A percentile compares a stretch with the other conserved stretches of the same genome.
Evolutionary conservation across 2,113 vertebrate genomes (phyloP).

Genomic region (Ochotona curzoniae): DNA sequence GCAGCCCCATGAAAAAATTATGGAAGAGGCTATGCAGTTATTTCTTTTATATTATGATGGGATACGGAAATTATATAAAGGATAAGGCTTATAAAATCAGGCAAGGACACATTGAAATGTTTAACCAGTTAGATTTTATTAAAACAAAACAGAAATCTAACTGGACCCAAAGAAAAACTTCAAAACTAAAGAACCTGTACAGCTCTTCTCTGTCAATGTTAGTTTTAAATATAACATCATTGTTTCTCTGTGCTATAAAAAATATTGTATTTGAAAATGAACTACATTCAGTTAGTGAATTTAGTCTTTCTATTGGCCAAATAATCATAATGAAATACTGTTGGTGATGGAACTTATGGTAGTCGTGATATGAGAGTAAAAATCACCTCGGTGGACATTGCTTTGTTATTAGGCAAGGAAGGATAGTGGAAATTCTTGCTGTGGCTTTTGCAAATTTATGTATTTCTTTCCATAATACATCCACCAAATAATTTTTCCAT

Average conservation of each 20-base stretch:
- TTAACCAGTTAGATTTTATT: slow-evolving; percentile 15
- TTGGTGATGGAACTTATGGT: neutral
- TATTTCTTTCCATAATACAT: neutral
- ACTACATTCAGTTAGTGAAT: neutral
- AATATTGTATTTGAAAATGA: neutral
- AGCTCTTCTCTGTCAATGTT: neutral
- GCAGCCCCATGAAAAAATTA: neutral
- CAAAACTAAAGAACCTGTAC: neutral
- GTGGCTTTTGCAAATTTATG: neutral
- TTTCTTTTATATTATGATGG: neutral
- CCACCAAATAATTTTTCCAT: neutral
- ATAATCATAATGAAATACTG: neutral
- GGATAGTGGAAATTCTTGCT: neutral
- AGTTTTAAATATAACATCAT: neutral
- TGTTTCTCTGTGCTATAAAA: neutral
- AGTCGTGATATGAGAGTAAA: neutral
- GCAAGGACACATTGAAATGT: neutral
- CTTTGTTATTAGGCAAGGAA: neutral
- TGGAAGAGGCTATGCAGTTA: neutral
- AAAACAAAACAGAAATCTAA: slow-evolving; percentile 21
- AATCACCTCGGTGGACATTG: neutral
- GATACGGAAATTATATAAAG: neutral
- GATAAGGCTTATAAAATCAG: neutral
- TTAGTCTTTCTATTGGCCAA: slow-evolving; percentile 19
- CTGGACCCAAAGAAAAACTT: neutral